Base-by-base conservation (phyloP, 1,140 invertebrate species). In the Drosophila paulistorum region DNA sequence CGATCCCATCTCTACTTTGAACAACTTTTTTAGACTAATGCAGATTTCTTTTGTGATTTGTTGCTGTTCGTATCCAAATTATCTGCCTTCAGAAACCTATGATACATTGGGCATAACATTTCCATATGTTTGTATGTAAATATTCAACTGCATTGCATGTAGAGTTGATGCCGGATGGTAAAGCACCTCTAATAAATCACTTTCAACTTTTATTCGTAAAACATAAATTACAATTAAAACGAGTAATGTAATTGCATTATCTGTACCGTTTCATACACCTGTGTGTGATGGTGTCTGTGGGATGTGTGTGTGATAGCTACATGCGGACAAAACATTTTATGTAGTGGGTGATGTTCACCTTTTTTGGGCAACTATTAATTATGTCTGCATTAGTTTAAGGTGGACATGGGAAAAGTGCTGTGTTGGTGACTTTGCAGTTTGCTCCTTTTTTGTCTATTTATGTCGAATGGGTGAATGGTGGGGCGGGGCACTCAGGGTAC, bases 201-300 rank as follows among this genome's bases (percentile, higher is more conserved):
- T 4, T 11, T 69, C 37, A 55, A 45, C 63, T 62, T 59, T 33
- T 26, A 37, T 59, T 71, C 66, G 82, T 61, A 57, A 60, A 62
- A 57, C 84, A 85, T 85, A 85, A 85, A 85, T 85, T 85, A 85
- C 81, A 85, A 85, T 85, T 85, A 85, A 86, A 82, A 71, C 83
- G 72, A 62, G 74, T 70, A 81, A 74, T 66, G 69, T 85, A 82
- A 85, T 82, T 86, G 86, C 72, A 68, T 68, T 86, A 78, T n/a
- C n/a, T n/a, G n/a, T n/a, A n/a, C n/a, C n/a, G n/a, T n/a, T n/a
- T n/a, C n/a, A n/a, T n/a, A n/a, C n/a, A n/a, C n/a, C n/a, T 42
- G 9, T 1, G 9, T 42, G 4, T 45, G 14, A 5, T 30, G 7
- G 5, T 5, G 26, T 26, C 26, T 42, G 41, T 42, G n/a, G 26